Conservation (phyloP, 2,888 invertebrate species). For the Poecilus cupreus region DNA sequence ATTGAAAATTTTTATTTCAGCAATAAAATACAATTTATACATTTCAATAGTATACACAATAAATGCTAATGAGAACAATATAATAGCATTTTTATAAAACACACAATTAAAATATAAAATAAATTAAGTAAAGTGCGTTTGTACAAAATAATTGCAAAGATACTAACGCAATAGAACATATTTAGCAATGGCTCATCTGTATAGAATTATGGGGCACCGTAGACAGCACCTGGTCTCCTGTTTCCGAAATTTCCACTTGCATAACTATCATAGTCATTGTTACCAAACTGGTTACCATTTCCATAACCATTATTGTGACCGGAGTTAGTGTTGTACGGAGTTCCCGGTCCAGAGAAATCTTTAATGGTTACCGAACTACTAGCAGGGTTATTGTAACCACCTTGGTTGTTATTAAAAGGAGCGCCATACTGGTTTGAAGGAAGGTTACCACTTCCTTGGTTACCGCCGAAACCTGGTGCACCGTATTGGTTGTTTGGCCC, state of each 20-base stretch:
- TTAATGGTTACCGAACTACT: conserved; percentile 66
- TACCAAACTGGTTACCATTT: conserved; percentile 19
- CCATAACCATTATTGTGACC: conserved; percentile 49
- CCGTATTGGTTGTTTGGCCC: conserved; percentile 65
- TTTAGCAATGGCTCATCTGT: conserved; percentile 35
- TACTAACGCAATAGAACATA: conserved; percentile 22
- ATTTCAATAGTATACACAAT: conserved; percentile 15
- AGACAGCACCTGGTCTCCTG: conserved; percentile 62
- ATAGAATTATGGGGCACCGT: conserved; percentile 65
- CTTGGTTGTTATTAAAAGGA: conserved; percentile 56
- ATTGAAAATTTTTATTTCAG: conserved; percentile 37
- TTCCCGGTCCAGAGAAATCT: conserved; percentile 65
- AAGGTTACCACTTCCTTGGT: background rate
- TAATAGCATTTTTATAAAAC: conserved; percentile 33
- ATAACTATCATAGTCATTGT: conserved; percentile 61
- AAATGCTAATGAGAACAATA: conserved; percentile 38
- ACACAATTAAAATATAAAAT: conserved; percentile 31
- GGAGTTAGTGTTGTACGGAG: conserved; percentile 61
- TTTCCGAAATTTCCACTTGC: conserved; percentile 61
- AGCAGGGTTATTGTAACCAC: conserved; percentile 60
- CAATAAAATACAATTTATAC: background rate
- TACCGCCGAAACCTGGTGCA: conserved; percentile 60
- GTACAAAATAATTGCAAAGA: conserved; percentile 53
- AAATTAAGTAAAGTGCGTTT: conserved; percentile 52
- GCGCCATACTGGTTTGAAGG: conserved; percentile 62